Base-by-base conservation (phyloP, 2,113 vertebrate genomes). In the Ardeotis arabs region DNA sequence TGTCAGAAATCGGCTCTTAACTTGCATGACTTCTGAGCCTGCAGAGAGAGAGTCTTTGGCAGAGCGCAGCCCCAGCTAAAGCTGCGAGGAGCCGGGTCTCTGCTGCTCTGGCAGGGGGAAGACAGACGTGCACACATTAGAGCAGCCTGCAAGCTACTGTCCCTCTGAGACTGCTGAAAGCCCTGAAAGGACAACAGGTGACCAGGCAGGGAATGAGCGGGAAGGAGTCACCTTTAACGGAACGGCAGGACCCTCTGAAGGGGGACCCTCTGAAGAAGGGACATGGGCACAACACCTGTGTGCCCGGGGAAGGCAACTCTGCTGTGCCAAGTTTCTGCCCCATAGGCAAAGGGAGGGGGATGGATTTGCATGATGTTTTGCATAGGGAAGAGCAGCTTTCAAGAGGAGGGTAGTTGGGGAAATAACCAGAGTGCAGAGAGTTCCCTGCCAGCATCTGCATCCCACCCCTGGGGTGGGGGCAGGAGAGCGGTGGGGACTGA, bases 1-100 rank as follows among this genome's bases (percentile, higher is more conserved):
- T 84, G 82, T 75, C 79, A 82, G 80, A 85, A 91, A 73, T 80
- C 89, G 50, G 90, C 62, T 91, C 73, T 91, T 89, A 66, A 78
- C 78, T 85, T 53, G 69, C 45, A 12, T 27, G 45, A 18, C 84
- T 87, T 78, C 14, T 14, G 68, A 80, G 55, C 29, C n/a, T n/a
- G 47, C 67, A 31, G 87, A n/a, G 62, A 31, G 33, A 53, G 39
- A 8, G 67, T 10, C 29, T 29, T 17, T 19, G 68, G 9, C 15
- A 49, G 19, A 39, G 68, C 41, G 10, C 12, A 59, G 66, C 67
- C 31, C 35, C 60, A 28, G 66, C 39, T 10, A 2, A 49, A 49
- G 74, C 44, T 2, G 2, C 1, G 3, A 67, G 72, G 41, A 82
- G 78, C 53, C 7, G 10, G 62, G 62, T 37, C 79, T 47, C 5